A percentile compares a stretch with the other conserved stretches of the same genome.
phyloP scores from a whole-genome alignment of 1,140 invertebrate species.

The Drosophila subpulchrella region DNA sequence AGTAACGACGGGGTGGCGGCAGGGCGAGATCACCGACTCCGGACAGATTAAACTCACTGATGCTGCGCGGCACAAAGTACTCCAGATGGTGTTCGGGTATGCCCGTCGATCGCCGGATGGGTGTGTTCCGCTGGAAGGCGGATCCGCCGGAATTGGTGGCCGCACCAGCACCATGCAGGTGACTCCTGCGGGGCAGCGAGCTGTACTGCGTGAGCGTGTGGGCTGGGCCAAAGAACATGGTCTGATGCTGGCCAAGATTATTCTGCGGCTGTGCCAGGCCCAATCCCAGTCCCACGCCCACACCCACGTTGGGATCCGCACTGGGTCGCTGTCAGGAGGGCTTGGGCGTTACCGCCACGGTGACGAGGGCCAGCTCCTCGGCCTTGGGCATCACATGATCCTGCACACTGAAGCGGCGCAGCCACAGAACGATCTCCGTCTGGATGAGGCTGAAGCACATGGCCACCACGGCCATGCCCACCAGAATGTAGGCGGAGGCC shows the following conservation, averaged over 20 bases:
- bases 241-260: slow-evolving; percentile 76
- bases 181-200: slow-evolving; percentile 76
- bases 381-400: slow-evolving; percentile 77
- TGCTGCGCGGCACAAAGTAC: slow-evolving; percentile 92
- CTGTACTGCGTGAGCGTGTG: slow-evolving; percentile 77
- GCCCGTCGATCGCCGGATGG: slow-evolving; percentile 87
- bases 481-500: slow-evolving; percentile 93
- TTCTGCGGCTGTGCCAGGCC: slow-evolving; percentile 30
- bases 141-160: slow-evolving; percentile 25
- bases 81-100: slow-evolving; percentile 88
- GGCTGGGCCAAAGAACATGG: slow-evolving; percentile 82
- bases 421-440: slow-evolving; percentile 92
- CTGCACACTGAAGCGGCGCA: slow-evolving; percentile 86
- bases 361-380: slow-evolving; percentile 80
- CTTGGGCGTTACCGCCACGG: slow-evolving; percentile 80
- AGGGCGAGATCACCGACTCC: slow-evolving; percentile 86
- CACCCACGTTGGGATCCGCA: slow-evolving; percentile 43
- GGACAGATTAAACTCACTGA: slow-evolving; percentile 92
- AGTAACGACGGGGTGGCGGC: slow-evolving; percentile 84
- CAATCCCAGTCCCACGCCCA: slow-evolving; percentile 3
- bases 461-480: slow-evolving; percentile 97
- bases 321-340: slow-evolving; percentile 84
- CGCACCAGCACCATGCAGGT: slow-evolving; percentile 45
- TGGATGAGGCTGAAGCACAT: slow-evolving; percentile 99
- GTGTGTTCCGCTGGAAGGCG: slow-evolving; percentile 88